These are phyloP conservation scores for Eidolon dupreanum DNA, from an alignment of 2,797 vertebrate species.

Conservation along the genomic window DNA sequence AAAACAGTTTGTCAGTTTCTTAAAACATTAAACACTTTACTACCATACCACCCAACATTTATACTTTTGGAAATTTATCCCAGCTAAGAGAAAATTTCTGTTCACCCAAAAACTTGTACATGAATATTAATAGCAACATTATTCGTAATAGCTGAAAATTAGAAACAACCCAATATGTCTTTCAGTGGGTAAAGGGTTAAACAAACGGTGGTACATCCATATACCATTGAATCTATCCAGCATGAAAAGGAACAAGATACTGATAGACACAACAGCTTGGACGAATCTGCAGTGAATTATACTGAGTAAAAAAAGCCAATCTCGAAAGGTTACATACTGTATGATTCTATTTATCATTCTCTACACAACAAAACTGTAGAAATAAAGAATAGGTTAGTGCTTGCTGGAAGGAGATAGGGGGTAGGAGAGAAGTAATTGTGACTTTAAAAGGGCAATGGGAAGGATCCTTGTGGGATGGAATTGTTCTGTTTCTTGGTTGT, in stretches of 20 bases:
- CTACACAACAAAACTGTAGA: not conserved
- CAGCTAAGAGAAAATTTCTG: conserved; percentile 28
- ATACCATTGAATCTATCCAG: not conserved
- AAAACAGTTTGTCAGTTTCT: conserved; percentile 11
- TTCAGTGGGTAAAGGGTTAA: not conserved
- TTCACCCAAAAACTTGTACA: not conserved
- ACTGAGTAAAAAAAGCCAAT: not conserved
- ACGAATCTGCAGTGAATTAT: not conserved
- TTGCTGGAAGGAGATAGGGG: not conserved
- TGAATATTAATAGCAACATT: not conserved
- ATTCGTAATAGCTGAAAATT: conserved; percentile 10
- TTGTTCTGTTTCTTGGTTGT: not conserved
- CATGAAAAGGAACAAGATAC: not conserved
- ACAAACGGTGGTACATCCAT: not conserved
- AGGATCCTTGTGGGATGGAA: not conserved
- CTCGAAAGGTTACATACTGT: not conserved
- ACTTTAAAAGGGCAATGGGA: not conserved
- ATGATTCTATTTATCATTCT: not conserved
- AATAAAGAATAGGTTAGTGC: not conserved
- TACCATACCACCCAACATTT: not conserved
- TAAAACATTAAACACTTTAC: conserved; percentile 5
- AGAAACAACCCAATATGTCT: not conserved
- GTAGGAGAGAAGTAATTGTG: not conserved
- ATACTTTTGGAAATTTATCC: not conserved
- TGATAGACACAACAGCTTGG: not conserved